Conservation (phyloP, 2,797 vertebrate species). For the Saxicola maurus region DNA sequence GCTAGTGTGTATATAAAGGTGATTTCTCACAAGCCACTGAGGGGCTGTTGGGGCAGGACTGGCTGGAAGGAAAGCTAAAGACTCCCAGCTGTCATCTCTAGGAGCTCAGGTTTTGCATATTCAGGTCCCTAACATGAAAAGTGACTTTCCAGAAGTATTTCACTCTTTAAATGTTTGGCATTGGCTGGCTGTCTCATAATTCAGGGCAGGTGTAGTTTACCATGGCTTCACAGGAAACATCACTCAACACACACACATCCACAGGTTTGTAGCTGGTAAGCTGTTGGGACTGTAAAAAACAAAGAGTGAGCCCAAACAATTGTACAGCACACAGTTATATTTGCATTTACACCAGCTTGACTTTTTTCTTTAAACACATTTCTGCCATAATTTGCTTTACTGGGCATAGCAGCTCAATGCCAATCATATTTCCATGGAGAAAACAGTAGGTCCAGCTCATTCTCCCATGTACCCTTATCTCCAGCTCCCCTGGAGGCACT, state of each 20-base stretch:
- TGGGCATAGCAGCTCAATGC: neutral
- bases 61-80: neutral
- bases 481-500: neutral
- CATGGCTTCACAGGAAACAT: neutral
- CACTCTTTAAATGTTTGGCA: neutral
- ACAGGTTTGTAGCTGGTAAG: neutral
- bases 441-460: neutral
- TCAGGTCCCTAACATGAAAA: neutral
- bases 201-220: neutral
- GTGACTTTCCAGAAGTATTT: conserved; percentile 8
- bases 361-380: neutral
- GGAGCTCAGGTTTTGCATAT: neutral
- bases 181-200: neutral
- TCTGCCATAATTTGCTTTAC: conserved; percentile 5
- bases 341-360: neutral
- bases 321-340: neutral
- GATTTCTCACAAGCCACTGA: neutral
- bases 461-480: neutral
- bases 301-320: neutral
- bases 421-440: conserved; percentile 44
- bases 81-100: neutral
- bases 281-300: neutral
- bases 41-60: neutral
- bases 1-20: neutral
- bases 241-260: neutral